A percentile compares a stretch with the other conserved stretches of the same genome.
phyloP scores from a whole-genome alignment of 2,113 vertebrate genomes.

The Dicaeum eximium region DNA sequence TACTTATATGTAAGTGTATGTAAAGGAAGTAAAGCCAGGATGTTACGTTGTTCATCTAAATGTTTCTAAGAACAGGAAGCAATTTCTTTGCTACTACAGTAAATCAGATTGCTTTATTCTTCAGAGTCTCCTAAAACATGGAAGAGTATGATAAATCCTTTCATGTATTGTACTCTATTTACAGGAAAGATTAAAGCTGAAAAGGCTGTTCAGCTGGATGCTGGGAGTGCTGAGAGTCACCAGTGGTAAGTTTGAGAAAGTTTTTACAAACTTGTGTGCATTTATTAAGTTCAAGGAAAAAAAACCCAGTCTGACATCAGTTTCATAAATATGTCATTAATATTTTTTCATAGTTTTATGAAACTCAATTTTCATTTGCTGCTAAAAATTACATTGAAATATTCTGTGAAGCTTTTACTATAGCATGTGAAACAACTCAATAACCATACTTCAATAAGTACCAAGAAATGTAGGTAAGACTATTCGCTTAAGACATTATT shows the following conservation, averaged over 20 bases:
- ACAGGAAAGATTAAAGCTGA: constrained; percentile 85
- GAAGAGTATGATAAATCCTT: not conserved
- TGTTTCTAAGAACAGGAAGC: not conserved
- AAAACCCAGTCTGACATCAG: not conserved
- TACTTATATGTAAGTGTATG: not conserved
- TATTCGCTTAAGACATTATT: not conserved
- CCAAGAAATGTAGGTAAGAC: not conserved
- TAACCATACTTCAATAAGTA: not conserved
- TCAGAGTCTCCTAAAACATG: not conserved
- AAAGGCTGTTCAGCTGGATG: constrained; percentile 82
- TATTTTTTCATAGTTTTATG: not conserved
- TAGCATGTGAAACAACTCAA: not conserved
- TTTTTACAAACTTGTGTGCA: not conserved
- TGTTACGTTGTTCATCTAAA: not conserved
- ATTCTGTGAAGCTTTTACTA: not conserved
- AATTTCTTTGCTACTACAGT: not conserved
- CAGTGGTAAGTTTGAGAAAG: constrained; percentile 83
- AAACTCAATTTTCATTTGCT: not conserved
- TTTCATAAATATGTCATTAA: not conserved
- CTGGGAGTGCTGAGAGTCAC: constrained; percentile 86
- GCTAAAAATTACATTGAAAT: not conserved
- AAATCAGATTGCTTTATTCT: not conserved
- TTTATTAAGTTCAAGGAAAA: not conserved
- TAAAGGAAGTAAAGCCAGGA: not conserved
- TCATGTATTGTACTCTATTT: constrained; percentile 20